Evolutionary conservation across 2,797 vertebrate genomes (phyloP), one percentile per base, ranked within the genome.

Genomic region (Peromyscus nudipes): DNA sequence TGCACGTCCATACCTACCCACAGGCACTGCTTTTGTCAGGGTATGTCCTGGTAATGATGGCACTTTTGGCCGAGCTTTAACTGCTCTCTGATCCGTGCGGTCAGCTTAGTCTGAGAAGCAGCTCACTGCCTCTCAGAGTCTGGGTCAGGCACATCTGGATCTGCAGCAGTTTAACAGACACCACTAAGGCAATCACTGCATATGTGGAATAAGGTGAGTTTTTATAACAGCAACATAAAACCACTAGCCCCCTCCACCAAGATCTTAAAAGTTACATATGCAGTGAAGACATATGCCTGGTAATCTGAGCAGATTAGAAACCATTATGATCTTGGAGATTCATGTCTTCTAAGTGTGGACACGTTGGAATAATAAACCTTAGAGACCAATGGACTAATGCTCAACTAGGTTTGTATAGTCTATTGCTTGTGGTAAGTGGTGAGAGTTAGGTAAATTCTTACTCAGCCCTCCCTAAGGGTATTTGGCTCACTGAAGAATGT

Each of bases 181-280:
- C 25, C 73, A 80, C 37, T 46, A 34, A 46, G 11, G 43, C 4
- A 23, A 55, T 87, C 21, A 43, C 19, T 31, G 79, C 19, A 13
- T 60, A 21, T 14, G 37, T 12, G 27, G 69, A 64, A 40, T 76
- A 65, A 73, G 37, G 62, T 55, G 23, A 3, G 17, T 17, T 92
- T 52, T 94, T n/a, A 92, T 46, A 94, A 19, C 12, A 75, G 79
- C 79, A 57, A 80, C 75, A 27, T 75, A 91, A 91, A 91, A 71
- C 49, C 90, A 46, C 23, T 67, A 92, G 80, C 80, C 46, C 69
- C 37, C 57, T 92, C 84, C 31, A 69, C 71, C 8, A 65, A 43
- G n/a, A 31, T 69, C 89, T 73, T 85, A 79, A 85, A 89, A 85
- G 89, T 88, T 89, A 80, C 43, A 80, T 67, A 52, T 79, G 65